Evolutionary conservation across 92 coral and sea anemone species (phyloP).

Genomic region (Epizoanthus stellaris): DNA sequence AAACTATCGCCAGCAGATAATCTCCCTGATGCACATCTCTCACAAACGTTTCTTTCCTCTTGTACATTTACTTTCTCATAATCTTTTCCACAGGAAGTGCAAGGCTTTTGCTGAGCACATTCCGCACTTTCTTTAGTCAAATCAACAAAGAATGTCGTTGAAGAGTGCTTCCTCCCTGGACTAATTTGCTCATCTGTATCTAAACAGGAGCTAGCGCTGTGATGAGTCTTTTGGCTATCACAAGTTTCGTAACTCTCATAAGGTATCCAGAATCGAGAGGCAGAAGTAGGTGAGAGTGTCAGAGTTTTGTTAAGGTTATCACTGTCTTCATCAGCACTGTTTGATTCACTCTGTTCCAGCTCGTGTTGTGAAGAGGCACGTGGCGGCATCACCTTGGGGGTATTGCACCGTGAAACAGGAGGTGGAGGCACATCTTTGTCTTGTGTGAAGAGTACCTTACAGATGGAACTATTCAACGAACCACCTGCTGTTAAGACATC

Average conservation of each 20-base stretch:
- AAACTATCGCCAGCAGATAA: slow-evolving; percentile 23
- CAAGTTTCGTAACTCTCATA: slow-evolving; percentile 21
- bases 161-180: slow-evolving; percentile 2
- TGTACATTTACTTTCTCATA: background rate
- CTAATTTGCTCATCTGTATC: background rate
- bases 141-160: slow-evolving; percentile 32
- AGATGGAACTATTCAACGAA: slow-evolving; percentile 12
- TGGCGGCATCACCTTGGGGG: background rate
- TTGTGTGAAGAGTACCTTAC: slow-evolving; percentile 8
- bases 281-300: slow-evolving; percentile 20
- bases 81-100: background rate
- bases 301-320: slow-evolving; percentile 26
- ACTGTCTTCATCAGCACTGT: background rate
- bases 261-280: slow-evolving; percentile 37
- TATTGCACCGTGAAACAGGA: slow-evolving; percentile 12
- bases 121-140: slow-evolving; percentile 1
- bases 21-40: slow-evolving; percentile 11
- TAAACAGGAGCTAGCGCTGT: background rate
- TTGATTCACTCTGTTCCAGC: background rate
- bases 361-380: background rate
- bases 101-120: background rate
- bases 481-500: slow-evolving; percentile 26
- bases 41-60: background rate
- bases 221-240: background rate
- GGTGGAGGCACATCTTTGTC: slow-evolving; percentile 13